Conservation (phyloP, 2,797 vertebrate species). For the Brachymystax lenok region DNA sequence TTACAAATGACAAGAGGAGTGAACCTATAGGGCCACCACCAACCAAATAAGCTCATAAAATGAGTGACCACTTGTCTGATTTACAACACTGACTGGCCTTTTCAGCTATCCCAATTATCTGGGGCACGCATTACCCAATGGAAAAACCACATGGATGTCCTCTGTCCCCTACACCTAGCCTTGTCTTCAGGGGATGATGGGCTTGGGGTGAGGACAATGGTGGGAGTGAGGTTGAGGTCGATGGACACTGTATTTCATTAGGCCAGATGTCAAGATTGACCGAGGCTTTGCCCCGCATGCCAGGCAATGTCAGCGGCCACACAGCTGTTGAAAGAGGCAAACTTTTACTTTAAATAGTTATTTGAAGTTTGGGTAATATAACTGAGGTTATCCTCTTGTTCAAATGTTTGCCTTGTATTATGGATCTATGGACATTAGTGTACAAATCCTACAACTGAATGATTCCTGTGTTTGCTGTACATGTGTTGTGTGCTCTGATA, state of each 20-base stretch:
- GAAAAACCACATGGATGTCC: neutral
- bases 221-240: neutral
- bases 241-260: neutral
- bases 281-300: too few relatives aligned
- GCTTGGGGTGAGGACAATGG: neutral
- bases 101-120: constrained; percentile 18
- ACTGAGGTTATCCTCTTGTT: neutral
- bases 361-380: neutral
- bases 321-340: too few relatives aligned
- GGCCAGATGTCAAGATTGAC: neutral
- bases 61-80: neutral
- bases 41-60: neutral
- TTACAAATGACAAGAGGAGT: neutral
- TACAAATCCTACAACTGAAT: too few relatives aligned
- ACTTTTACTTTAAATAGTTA: neutral
- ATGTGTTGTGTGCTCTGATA: too few relatives aligned
- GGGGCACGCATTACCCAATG: constrained; percentile 6
- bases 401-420: neutral
- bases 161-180: neutral
- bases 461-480: too few relatives aligned
- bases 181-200: neutral
- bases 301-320: too few relatives aligned
- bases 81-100: neutral
- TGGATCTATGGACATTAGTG: constrained; percentile 14
- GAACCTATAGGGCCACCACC: neutral